Percentiles rank a stretch among this genome's conserved stretches.
phyloP scores from a whole-genome alignment of 2,797 vertebrate species.

The Choloepus didactylus region DNA sequence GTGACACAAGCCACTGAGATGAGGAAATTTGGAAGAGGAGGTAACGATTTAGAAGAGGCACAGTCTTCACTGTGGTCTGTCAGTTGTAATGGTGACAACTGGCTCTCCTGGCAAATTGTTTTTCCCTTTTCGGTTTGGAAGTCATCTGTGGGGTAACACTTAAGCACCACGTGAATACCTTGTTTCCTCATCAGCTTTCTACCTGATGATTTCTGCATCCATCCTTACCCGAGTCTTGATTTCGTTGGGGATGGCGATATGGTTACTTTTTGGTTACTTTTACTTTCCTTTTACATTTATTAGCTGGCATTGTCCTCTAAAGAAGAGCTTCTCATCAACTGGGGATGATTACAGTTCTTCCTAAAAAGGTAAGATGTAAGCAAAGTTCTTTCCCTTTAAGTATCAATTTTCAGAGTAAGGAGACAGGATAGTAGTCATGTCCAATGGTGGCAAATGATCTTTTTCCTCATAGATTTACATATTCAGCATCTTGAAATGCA shows the following conservation, averaged over 20 bases:
- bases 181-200: not conserved
- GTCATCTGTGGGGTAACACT: not conserved
- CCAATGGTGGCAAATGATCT: not conserved
- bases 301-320: not conserved
- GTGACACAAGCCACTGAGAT: not conserved
- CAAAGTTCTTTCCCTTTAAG: constrained; percentile 20
- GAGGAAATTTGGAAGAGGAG: not conserved
- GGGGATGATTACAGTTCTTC: not conserved
- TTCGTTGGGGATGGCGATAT: not conserved
- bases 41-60: not conserved
- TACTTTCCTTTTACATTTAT: not conserved
- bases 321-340: constrained; percentile 6
- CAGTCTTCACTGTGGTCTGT: not conserved
- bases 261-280: not conserved
- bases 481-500: not conserved
- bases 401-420: constrained; percentile 25
- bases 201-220: not conserved
- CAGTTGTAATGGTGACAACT: not conserved
- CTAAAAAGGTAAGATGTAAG: constrained; percentile 8
- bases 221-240: not conserved
- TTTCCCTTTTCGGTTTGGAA: not conserved
- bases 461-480: constrained; percentile 8
- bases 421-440: not conserved
- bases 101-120: not conserved
- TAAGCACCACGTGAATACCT: not conserved